Conservation (phyloP, 1,140 invertebrate species). For the Campodea augens region DNA sequence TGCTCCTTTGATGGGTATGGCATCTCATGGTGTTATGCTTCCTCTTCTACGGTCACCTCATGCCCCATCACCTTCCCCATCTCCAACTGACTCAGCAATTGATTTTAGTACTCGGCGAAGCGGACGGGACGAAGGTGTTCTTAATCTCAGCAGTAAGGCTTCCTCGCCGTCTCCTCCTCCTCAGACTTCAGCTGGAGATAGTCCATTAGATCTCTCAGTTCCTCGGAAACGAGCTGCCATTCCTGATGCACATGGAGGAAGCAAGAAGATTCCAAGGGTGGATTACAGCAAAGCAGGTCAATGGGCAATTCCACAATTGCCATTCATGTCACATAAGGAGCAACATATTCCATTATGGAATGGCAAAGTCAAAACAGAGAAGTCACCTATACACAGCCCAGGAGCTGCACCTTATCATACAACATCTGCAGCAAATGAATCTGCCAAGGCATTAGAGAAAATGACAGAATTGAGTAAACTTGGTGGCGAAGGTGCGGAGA, state of each 20-base stretch:
- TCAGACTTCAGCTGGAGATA: conserved; percentile 37
- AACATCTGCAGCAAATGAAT: conserved; percentile 41
- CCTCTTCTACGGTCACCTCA: neutral
- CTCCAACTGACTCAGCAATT: conserved; percentile 27
- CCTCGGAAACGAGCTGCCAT: conserved; percentile 46
- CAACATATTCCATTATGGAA: conserved; percentile 35
- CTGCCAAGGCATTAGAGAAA: conserved; percentile 70
- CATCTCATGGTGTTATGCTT: too few relatives aligned
- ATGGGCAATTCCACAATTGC: neutral
- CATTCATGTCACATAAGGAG: conserved; percentile 38
- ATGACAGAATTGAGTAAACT: conserved; percentile 76
- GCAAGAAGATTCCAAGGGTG: conserved; percentile 40
- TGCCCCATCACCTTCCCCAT: conserved; percentile 17
- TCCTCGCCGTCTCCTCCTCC: conserved; percentile 26
- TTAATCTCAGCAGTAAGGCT: conserved; percentile 34
- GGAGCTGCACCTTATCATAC: conserved; percentile 23
- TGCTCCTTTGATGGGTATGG: too few relatives aligned
- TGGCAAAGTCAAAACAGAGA: conserved; percentile 24
- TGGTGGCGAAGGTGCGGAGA: conserved; percentile 41
- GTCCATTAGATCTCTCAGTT: conserved; percentile 59
- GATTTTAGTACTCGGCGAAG: conserved; percentile 55
- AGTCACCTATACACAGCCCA: conserved; percentile 9
- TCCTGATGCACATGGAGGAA: conserved; percentile 38
- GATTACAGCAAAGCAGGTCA: conserved; percentile 16
- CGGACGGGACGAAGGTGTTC: conserved; percentile 33